Evolutionary conservation across 2,888 invertebrate genomes (phyloP).

Genomic region (Onthophagus sagittarius): DNA sequence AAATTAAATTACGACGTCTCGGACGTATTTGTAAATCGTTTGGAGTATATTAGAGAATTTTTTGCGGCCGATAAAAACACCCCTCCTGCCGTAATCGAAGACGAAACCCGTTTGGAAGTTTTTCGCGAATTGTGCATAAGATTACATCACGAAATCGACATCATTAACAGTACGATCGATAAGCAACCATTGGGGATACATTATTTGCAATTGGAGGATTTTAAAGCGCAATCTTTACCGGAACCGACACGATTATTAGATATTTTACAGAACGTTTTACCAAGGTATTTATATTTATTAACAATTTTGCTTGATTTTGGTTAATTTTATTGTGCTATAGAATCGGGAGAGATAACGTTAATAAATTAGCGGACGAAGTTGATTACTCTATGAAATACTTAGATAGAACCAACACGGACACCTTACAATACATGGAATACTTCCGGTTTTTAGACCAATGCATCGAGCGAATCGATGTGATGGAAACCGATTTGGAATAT

Average conservation of each 20-base stretch:
- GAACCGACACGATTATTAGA: conserved; percentile 67
- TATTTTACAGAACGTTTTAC: conserved; percentile 61
- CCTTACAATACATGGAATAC: conserved; percentile 69
- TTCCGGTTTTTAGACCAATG: conserved; percentile 63
- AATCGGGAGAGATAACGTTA: conserved; percentile 60
- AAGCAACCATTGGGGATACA: conserved; percentile 71
- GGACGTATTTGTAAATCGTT: conserved; percentile 61
- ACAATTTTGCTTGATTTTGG: conserved; percentile 5
- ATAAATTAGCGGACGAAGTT: conserved; percentile 55
- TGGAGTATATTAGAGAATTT: conserved; percentile 62
- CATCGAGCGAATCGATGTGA: conserved; percentile 57
- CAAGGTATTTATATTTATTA: conserved; percentile 43
- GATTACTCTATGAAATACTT: conserved; percentile 63
- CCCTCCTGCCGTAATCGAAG: conserved; percentile 59
- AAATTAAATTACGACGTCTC: conserved; percentile 61
- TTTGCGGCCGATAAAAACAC: conserved; percentile 67
- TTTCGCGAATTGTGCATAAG: conserved; percentile 66
- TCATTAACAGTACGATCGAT: conserved; percentile 63
- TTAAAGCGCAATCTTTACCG: conserved; percentile 69
- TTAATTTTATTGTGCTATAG: conserved; percentile 48
- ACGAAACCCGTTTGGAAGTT: conserved; percentile 59
- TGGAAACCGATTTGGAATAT: conserved; percentile 74
- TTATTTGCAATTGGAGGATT: conserved; percentile 63
- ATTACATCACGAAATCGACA: conserved; percentile 65
- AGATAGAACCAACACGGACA: conserved; percentile 61